Evolutionary conservation across 1,140 invertebrate genomes (phyloP), one percentile per base, ranked within the genome.

Genomic region (Andrena cerasifolii): DNA sequence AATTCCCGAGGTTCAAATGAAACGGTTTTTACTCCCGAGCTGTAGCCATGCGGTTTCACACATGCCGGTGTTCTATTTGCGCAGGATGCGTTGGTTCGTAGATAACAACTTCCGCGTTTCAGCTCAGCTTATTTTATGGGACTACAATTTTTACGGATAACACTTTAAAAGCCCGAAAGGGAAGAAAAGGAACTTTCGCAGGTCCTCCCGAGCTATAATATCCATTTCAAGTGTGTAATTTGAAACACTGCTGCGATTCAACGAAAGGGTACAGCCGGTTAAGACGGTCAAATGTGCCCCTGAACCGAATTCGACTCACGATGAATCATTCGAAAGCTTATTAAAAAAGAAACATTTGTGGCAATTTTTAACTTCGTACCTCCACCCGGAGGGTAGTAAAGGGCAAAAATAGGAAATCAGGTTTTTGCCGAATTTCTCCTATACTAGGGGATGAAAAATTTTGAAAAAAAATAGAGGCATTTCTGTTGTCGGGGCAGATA

Each of bases 91-190:
- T 68, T 68, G 33, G 51, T 43, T 36, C 51, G 24, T 54, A 56
- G 66, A 68, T 68, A 56, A 56, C 51, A 43, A 31, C 66, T 68
- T 68, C 24, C 66, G 66, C 18, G 66, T 68, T 54, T 33, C 66
- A 54, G 16, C 21, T 26, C 7, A 10, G 24, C 31, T 10, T 56
- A 14, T 53, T 53, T 68, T 56, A 68, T 54, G 28, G 18, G n/a
- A 24, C 28, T 51, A 14, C 14, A 31, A 33, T 65, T 49, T 65
- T 65, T 49, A 45, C 45, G 14, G 28, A 24, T 24, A 16, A 16
- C n/a, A 33, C 28, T 36, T 33, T 66, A 66, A 36, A 51, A 6
- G 12, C n/a, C n/a, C 16, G 18, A 36, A 51, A n/a, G 31, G 28
- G 33, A 31, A 7, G n/a, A 21, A 10, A 24, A 49, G 6, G 12